phyloP scores from a whole-genome alignment of 2,888 invertebrate genomes.

The Meloe dianella region DNA sequence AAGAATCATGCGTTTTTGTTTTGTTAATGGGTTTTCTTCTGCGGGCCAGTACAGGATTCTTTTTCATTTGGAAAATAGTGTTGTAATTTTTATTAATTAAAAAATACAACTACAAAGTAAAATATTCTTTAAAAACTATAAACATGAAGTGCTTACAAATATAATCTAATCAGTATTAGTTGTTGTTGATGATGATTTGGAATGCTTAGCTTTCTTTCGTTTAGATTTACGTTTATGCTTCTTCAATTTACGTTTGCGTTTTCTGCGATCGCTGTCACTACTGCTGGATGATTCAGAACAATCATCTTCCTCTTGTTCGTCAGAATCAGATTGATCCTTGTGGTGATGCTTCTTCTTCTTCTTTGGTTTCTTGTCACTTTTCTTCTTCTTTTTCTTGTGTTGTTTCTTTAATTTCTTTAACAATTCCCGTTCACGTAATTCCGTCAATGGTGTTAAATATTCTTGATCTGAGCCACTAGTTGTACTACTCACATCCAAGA shows the following conservation, averaged over 20 bases:
- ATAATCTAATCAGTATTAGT: background rate
- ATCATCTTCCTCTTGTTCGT: conserved; percentile 45
- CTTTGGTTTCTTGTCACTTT: conserved; percentile 60
- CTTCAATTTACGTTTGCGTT: conserved; percentile 34
- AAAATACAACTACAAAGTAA: background rate
- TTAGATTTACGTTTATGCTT: conserved; percentile 54
- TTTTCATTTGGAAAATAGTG: no score
- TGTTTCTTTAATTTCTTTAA: conserved; percentile 71
- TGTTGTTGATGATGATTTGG: conserved; percentile 32
- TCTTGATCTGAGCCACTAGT: conserved; percentile 87
- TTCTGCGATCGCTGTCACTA: conserved; percentile 42
- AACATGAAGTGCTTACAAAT: background rate
- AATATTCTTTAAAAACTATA: background rate
- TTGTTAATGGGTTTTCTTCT: background rate
- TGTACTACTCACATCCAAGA: conserved; percentile 92
- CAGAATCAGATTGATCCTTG: conserved; percentile 43
- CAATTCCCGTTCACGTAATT: conserved; percentile 78
- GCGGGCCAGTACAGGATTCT: background rate
- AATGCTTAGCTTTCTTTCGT: conserved; percentile 52
- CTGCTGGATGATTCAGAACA: conserved; percentile 35
- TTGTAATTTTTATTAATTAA: no score
- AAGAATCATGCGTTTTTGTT: conserved; percentile 7
- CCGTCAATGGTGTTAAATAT: conserved; percentile 83
- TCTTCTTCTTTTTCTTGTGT: conserved; percentile 66
- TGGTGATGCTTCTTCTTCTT: conserved; percentile 43